A percentile compares a stretch with the other conserved stretches of the same genome.
These are phyloP conservation scores for Argyresthia goedartella DNA, from an alignment of 2,888 invertebrate genomes.

Conservation along the genomic window DNA sequence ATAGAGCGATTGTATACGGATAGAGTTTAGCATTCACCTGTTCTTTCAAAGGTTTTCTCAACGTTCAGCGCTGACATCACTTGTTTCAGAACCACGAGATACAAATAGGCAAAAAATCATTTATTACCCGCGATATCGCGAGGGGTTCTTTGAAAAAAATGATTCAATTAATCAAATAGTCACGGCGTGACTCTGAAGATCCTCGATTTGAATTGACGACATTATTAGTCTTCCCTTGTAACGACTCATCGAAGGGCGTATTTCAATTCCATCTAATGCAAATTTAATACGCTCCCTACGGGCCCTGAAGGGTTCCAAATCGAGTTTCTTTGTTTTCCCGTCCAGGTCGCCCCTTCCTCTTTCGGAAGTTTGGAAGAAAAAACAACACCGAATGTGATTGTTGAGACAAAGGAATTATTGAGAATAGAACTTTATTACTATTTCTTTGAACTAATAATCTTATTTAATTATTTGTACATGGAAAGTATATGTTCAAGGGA, in stretches of 20 bases:
- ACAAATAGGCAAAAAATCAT: conserved; percentile 7
- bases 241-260: conserved; percentile 63
- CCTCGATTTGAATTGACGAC: conserved; percentile 52
- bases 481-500: too few relatives aligned
- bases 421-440: conserved; percentile 34
- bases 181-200: conserved; percentile 57
- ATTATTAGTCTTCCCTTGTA: conserved; percentile 62
- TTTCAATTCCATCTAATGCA: conserved; percentile 69
- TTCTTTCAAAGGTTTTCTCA: too few relatives aligned
- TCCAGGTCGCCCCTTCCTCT: conserved; percentile 16
- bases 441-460: conserved; percentile 48
- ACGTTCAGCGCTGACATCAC: too few relatives aligned
- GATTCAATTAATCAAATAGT: conserved; percentile 67
- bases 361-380: conserved; percentile 1
- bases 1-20: too few relatives aligned
- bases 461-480: conserved; percentile 45
- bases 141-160: conserved; percentile 43
- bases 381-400: conserved; percentile 15
- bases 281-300: conserved; percentile 64
- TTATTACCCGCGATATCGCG: conserved; percentile 22
- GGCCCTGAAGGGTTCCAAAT: conserved; percentile 46
- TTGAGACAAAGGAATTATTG: conserved; percentile 2
- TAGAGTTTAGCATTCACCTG: too few relatives aligned
- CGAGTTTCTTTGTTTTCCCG: conserved; percentile 59
- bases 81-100: too few relatives aligned